phyloP scores from a whole-genome alignment of 2,888 invertebrate species.

The Apoda limacodes region DNA sequence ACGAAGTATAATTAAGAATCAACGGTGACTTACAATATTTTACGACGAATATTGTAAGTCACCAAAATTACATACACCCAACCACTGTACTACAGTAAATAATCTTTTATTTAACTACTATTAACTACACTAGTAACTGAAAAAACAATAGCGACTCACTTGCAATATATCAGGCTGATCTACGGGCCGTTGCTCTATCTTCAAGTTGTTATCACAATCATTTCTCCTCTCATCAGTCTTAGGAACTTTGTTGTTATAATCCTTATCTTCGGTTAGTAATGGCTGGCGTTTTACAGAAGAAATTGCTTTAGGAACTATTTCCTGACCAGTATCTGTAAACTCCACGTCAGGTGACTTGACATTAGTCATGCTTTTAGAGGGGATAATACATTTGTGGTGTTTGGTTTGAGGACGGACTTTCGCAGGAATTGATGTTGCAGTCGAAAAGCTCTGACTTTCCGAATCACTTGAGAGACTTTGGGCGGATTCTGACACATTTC shows the following conservation, averaged over 20 bases:
- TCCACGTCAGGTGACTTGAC: conserved; percentile 66
- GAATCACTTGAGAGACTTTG: conserved; percentile 77
- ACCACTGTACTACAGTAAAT: too few relatives aligned
- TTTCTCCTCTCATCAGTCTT: conserved; percentile 53
- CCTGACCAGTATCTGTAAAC: conserved; percentile 55
- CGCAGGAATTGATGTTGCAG: conserved; percentile 55
- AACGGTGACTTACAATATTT: too few relatives aligned
- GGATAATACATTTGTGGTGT: conserved; percentile 43
- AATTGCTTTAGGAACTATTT: conserved; percentile 35
- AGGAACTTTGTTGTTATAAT: conserved; percentile 63
- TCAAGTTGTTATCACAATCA: conserved; percentile 29
- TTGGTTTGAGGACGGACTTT: conserved; percentile 65
- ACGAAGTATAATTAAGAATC: too few relatives aligned
- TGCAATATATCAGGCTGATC: conserved; percentile 73
- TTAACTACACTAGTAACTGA: not conserved
- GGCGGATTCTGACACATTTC: conserved; percentile 73
- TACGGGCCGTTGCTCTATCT: conserved; percentile 32
- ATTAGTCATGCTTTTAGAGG: conserved; percentile 73
- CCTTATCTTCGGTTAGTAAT: conserved; percentile 53
- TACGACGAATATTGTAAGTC: too few relatives aligned
- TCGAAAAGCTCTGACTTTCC: conserved; percentile 68
- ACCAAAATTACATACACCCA: too few relatives aligned
- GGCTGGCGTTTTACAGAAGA: conserved; percentile 63
- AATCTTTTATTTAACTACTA: too few relatives aligned
- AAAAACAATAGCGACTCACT: conserved; percentile 62